Conservation (phyloP, 2,888 invertebrate genomes). For the Pocota personata region DNA sequence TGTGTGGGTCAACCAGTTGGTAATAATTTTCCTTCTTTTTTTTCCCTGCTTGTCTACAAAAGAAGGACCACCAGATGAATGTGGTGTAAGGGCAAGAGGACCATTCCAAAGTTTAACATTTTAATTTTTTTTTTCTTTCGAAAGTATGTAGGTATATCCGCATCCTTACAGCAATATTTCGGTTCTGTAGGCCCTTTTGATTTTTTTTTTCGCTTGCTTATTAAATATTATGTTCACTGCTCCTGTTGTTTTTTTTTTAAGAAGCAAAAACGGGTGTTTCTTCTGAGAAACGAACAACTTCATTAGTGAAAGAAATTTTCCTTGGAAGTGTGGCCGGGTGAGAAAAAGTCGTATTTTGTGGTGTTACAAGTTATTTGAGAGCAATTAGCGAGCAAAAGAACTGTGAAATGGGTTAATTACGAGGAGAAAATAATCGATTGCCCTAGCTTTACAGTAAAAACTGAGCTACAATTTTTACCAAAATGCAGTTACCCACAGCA, state of each 20-base stretch:
- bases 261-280: not conserved
- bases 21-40: not conserved
- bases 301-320: not conserved
- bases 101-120: not conserved
- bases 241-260: not conserved
- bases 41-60: not conserved
- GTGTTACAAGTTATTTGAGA: not conserved
- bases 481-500: too few relatives aligned
- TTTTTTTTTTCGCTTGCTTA: not conserved
- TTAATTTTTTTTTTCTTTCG: not conserved
- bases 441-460: too few relatives aligned
- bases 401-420: not conserved
- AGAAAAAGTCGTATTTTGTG: not conserved
- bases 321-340: not conserved
- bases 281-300: not conserved
- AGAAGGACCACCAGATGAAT: not conserved
- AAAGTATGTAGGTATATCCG: not conserved
- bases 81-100: not conserved
- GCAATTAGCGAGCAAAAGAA: not conserved
- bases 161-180: not conserved
- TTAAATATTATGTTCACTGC: not conserved
- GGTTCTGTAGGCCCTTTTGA: not conserved
- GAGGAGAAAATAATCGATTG: not conserved
- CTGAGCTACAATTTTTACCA: too few relatives aligned
- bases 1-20: conserved; percentile 18